A percentile compares a stretch with the other conserved stretches of the same genome.
phyloP scores from a whole-genome alignment of 1,140 invertebrate species.

The Drosophila lowei region DNA sequence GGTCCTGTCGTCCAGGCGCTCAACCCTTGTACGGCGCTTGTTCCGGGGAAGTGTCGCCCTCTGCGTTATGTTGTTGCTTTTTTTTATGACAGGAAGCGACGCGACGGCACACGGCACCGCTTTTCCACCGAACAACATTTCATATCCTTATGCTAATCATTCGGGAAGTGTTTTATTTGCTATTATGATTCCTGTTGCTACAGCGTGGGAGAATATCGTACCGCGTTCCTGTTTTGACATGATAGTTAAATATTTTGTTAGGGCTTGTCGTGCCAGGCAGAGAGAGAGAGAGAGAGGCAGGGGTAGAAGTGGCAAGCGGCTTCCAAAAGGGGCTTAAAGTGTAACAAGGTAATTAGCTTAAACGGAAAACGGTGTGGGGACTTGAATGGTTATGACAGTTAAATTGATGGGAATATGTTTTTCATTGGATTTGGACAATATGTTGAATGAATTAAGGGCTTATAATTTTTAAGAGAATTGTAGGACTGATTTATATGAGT shows the following conservation, averaged over 20 bases:
- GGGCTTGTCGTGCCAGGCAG: slow-evolving; percentile 3
- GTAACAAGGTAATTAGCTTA: slow-evolving; percentile 43
- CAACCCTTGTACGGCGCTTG: slow-evolving; percentile 53
- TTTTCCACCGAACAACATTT: slow-evolving; percentile 55
- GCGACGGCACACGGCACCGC: slow-evolving; percentile 39
- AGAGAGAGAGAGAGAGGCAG: neutral
- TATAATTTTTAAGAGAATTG: neutral
- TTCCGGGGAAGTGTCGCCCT: slow-evolving; percentile 37
- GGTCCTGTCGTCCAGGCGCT: neutral
- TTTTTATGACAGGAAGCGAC: slow-evolving; percentile 70
- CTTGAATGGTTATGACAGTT: slow-evolving; percentile 33
- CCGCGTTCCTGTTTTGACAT: slow-evolving; percentile 11
- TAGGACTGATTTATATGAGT: no score
- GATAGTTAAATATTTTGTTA: slow-evolving; percentile 52
- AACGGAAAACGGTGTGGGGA: slow-evolving; percentile 9
- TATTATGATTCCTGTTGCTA: slow-evolving; percentile 20
- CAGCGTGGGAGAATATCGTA: slow-evolving; percentile 31
- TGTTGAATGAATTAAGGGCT: slow-evolving; percentile 2
- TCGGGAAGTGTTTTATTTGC: slow-evolving; percentile 43
- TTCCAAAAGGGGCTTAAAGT: slow-evolving; percentile 35
- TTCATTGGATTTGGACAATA: neutral
- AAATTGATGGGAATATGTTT: slow-evolving; percentile 1
- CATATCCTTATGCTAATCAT: slow-evolving; percentile 73
- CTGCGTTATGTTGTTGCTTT: slow-evolving; percentile 31
- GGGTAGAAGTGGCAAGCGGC: slow-evolving; percentile 35